Evolutionary conservation across 2,888 invertebrate genomes (phyloP).

Genomic region (Agriopis leucophaearia): DNA sequence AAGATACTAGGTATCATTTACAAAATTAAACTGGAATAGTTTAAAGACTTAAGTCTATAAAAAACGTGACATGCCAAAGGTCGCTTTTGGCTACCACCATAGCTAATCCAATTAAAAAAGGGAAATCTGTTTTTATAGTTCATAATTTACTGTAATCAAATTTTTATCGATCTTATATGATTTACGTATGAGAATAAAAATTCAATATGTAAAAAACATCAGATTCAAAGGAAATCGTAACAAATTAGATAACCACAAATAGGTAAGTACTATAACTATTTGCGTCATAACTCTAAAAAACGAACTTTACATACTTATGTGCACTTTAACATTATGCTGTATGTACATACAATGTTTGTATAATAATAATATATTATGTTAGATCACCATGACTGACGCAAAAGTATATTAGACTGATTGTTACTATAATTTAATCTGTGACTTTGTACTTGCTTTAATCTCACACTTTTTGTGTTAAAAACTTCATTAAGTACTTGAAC

Average conservation of each 20-base stretch:
- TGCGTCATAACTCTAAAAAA: conserved; percentile 19
- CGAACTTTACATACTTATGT: not conserved
- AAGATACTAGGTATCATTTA: too few relatives aligned
- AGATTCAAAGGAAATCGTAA: conserved; percentile 10
- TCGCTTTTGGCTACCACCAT: too few relatives aligned
- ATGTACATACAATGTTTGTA: conserved; percentile 20
- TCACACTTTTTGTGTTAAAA: conserved; percentile 21
- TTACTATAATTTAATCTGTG: not conserved
- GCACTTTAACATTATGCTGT: conserved; percentile 3
- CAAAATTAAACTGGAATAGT: too few relatives aligned
- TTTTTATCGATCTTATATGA: conserved; percentile 3
- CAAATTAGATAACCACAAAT: conserved; percentile 13
- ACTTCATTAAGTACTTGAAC: conserved; percentile 11
- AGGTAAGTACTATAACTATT: conserved; percentile 4
- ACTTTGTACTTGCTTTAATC: conserved; percentile 19
- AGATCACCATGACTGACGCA: conserved; percentile 27
- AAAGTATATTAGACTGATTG: not conserved
- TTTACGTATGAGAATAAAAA: not conserved
- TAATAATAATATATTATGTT: conserved; percentile 13
- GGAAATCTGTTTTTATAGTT: not conserved
- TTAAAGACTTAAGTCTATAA: too few relatives aligned
- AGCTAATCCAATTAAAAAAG: not conserved
- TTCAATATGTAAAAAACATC: not conserved
- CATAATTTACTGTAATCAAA: conserved; percentile 1
- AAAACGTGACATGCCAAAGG: too few relatives aligned